These are phyloP conservation scores for Actenoides lindsayi DNA, from an alignment of 2,113 vertebrate genomes.

Conservation along the genomic window DNA sequence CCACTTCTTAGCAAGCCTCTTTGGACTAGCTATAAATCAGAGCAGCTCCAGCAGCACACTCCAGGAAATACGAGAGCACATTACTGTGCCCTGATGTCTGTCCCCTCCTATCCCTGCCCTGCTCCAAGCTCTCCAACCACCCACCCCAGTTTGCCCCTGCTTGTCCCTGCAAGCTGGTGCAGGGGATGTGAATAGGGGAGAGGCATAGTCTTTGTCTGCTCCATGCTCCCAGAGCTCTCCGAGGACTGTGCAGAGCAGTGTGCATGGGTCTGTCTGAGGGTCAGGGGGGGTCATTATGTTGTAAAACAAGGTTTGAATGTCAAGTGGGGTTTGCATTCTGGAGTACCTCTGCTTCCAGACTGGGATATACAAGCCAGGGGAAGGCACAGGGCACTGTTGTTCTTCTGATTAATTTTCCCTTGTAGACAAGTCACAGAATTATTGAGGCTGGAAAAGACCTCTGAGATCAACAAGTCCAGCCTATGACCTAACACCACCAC, in stretches of 20 bases:
- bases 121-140: fast-evolving
- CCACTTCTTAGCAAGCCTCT: not conserved
- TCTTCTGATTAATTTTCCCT: not conserved
- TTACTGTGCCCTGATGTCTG: not conserved
- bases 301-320: not conserved
- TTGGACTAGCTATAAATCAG: not conserved
- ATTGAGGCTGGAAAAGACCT: too few species aligned
- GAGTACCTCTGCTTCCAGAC: not conserved
- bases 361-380: not conserved
- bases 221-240: not conserved
- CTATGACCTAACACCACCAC: too few species aligned
- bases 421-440: not conserved
- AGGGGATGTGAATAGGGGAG: not conserved
- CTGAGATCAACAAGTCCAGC: too few species aligned
- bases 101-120: not conserved
- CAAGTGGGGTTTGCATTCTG: not conserved
- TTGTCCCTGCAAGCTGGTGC: fast-evolving
- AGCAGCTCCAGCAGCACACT: not conserved
- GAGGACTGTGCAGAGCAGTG: not conserved
- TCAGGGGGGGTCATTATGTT: fast-evolving
- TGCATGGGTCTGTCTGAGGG: not conserved
- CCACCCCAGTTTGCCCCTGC: not conserved
- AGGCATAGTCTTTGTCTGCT: not conserved
- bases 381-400: not conserved
- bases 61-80: not conserved